Evolutionary conservation across 2,888 invertebrate species (phyloP).

Genomic region (Lamellibrachia columna): DNA sequence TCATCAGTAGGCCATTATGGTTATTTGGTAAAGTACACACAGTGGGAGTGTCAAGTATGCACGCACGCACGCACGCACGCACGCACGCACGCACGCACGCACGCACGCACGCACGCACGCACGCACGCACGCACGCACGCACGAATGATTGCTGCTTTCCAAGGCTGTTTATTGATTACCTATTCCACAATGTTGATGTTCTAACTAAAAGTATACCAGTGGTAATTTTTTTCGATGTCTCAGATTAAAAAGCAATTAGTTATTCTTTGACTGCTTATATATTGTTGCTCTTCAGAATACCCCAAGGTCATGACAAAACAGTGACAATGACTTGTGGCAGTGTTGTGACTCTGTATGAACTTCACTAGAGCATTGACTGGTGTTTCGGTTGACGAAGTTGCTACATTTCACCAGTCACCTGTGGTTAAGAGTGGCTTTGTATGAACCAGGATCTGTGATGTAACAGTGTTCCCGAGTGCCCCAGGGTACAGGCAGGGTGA

Average conservation of each 20-base stretch:
- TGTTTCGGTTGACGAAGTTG: not conserved
- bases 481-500: not conserved
- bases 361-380: not conserved
- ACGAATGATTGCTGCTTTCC: no score
- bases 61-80: no score
- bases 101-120: no score
- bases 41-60: no score
- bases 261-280: not conserved
- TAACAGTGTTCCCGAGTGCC: not conserved
- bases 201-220: not conserved
- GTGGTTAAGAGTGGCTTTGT: not conserved
- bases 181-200: not conserved
- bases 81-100: no score
- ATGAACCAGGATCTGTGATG: not conserved
- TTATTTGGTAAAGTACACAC: no score
- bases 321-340: not conserved
- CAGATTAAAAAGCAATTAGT: not conserved
- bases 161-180: no score
- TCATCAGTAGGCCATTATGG: no score
- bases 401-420: not conserved
- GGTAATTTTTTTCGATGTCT: not conserved
- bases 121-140: no score
- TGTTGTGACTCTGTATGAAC: not conserved
- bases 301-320: not conserved
- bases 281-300: not conserved